These are phyloP conservation scores for Chanos chanos DNA, from an alignment of 2,797 vertebrate genomes.

Conservation along the genomic window DNA sequence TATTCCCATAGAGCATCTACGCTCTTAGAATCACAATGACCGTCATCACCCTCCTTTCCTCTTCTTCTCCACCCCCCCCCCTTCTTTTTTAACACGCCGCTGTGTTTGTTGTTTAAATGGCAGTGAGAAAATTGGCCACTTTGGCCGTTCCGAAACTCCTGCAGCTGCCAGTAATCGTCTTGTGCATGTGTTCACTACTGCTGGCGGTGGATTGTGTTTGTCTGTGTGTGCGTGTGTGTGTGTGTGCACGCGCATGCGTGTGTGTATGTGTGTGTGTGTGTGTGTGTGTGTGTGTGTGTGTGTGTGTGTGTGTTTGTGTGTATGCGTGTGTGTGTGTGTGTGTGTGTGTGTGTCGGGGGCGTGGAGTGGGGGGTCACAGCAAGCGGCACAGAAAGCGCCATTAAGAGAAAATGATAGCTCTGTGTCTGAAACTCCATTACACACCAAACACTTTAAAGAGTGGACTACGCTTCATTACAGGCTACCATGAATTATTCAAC, in stretches of 20 bases:
- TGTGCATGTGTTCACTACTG: slow-evolving; percentile 14
- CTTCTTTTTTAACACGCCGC: slow-evolving; percentile 63
- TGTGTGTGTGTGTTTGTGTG: slow-evolving; percentile 18
- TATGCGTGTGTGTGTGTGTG: slow-evolving; percentile 41
- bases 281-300: slow-evolving; percentile 32
- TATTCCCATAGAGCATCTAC: no score
- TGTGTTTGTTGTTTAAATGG: slow-evolving; percentile 80
- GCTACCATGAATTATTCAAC: slow-evolving; percentile 75
- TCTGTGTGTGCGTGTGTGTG: not conserved
- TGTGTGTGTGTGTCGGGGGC: slow-evolving; percentile 31
- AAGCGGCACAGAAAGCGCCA: slow-evolving; percentile 72
- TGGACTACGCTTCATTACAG: slow-evolving; percentile 75
- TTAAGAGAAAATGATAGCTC: slow-evolving; percentile 88
- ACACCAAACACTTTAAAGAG: slow-evolving; percentile 73
- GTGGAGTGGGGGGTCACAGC: slow-evolving; percentile 58
- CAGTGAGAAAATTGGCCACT: slow-evolving; percentile 80
- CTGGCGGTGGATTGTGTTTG: slow-evolving; percentile 4
- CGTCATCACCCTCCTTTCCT: slow-evolving; percentile 13
- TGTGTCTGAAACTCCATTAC: slow-evolving; percentile 88
- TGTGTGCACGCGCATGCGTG: slow-evolving; percentile 20
- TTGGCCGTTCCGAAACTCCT: slow-evolving; percentile 70
- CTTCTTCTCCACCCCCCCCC: not conserved
- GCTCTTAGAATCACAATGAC: slow-evolving; percentile 30
- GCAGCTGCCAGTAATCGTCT: slow-evolving; percentile 74
- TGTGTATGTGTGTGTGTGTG: slow-evolving; percentile 8